A percentile compares a stretch with the other conserved stretches of the same genome.
phyloP scores from a whole-genome alignment of 2,888 invertebrate species.

The Himalopsyche japonica region DNA sequence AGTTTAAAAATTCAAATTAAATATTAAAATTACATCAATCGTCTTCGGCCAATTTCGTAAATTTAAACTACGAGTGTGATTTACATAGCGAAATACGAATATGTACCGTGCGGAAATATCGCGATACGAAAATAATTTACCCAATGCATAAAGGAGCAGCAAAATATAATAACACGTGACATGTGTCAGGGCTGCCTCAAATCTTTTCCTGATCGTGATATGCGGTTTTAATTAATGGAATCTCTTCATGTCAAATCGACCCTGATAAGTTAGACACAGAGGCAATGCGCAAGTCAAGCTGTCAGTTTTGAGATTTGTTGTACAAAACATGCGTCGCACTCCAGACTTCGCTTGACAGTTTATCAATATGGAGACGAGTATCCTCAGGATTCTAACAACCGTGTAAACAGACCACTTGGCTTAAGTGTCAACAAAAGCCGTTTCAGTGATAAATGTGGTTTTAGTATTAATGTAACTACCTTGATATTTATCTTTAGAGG shows the following conservation, averaged over 20 bases:
- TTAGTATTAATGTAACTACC: no score
- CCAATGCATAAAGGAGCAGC: neutral
- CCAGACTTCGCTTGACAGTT: neutral
- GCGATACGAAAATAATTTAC: neutral
- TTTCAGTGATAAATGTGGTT: no score
- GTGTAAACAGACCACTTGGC: no score
- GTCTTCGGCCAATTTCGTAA: no score
- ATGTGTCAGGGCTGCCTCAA: neutral
- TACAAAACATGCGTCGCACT: neutral
- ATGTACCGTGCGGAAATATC: neutral
- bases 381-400: neutral
- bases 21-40: no score
- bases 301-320: neutral
- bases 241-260: neutral
- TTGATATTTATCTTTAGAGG: no score
- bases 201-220: neutral
- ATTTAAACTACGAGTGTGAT: no score
- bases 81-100: no score
- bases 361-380: neutral
- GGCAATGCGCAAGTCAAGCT: neutral
- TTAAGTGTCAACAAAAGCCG: no score
- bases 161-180: neutral
- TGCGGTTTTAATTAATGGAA: neutral
- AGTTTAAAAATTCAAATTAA: no score
- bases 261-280: neutral